These are phyloP conservation scores for Ips typographus DNA, from an alignment of 1,140 invertebrate species.

Conservation along the genomic window DNA sequence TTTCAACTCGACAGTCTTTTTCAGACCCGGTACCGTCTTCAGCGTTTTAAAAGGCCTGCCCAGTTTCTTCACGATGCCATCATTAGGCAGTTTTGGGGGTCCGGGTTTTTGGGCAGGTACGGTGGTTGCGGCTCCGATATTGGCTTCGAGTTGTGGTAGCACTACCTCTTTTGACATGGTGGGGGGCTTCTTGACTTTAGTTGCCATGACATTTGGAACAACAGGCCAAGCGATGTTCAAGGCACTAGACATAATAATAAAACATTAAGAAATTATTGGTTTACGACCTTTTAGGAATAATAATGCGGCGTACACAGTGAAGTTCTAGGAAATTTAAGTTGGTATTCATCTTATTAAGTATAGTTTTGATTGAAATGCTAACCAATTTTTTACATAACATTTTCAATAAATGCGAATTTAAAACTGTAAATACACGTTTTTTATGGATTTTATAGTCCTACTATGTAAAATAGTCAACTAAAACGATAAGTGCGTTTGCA, in stretches of 20 bases:
- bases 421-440: no score
- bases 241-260: not conserved
- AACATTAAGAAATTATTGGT: no score
- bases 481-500: no score
- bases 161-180: slow-evolving; percentile 35
- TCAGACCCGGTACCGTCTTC: slow-evolving; percentile 19
- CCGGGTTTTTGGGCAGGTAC: slow-evolving; percentile 27
- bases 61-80: slow-evolving; percentile 29
- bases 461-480: no score
- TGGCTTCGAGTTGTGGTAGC: slow-evolving; percentile 19
- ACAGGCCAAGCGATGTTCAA: not conserved
- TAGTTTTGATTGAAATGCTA: no score
- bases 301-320: no score
- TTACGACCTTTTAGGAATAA: no score
- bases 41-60: slow-evolving; percentile 11
- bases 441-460: no score
- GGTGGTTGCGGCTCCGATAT: not conserved
- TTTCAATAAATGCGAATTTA: no score
- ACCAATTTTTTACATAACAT: no score
- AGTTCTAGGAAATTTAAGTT: no score
- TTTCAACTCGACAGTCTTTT: slow-evolving; percentile 41
- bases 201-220: slow-evolving; percentile 51
- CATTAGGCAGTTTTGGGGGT: not conserved
- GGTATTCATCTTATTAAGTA: no score
- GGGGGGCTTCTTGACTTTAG: slow-evolving; percentile 48